phyloP scores from a whole-genome alignment of 2,888 invertebrate species.

The Brachyptera risi region DNA sequence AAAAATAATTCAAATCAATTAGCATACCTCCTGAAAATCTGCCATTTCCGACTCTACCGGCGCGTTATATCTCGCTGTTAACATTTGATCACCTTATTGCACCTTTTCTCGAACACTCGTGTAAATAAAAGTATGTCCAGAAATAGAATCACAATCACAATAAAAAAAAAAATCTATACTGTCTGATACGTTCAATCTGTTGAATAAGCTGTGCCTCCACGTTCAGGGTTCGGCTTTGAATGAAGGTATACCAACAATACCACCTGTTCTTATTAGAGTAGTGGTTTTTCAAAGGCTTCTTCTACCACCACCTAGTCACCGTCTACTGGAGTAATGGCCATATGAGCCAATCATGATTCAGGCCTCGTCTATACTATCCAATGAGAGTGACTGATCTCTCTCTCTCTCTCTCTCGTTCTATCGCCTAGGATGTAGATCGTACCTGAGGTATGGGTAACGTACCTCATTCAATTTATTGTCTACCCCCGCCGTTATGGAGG shows the following conservation, averaged over 20 bases:
- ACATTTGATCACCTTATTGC: neutral
- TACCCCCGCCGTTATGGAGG: too few species aligned
- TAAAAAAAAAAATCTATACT: neutral
- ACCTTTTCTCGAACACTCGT: neutral
- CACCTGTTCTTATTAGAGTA: slow-evolving; percentile 33
- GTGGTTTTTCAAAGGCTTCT: slow-evolving; percentile 24
- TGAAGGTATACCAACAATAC: slow-evolving; percentile 30
- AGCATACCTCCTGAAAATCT: slow-evolving; percentile 35
- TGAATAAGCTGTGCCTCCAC: neutral
- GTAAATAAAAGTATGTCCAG: neutral
- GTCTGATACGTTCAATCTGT: neutral
- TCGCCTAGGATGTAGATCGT: too few species aligned
- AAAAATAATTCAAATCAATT: too few species aligned
- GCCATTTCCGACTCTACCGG: slow-evolving; percentile 29
- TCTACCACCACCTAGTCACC: slow-evolving; percentile 8
- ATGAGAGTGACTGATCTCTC: neutral
- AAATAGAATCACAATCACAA: neutral
- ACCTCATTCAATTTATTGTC: too few species aligned
- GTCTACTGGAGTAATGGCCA: slow-evolving; percentile 7
- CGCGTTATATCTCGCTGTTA: neutral
- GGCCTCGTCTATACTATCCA: too few species aligned
- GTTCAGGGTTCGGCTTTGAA: slow-evolving; percentile 18
- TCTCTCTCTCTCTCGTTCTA: too few species aligned
- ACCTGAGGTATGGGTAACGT: too few species aligned
- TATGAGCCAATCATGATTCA: slow-evolving; percentile 23